phyloP scores from a whole-genome alignment of 2,113 vertebrate species.

The Aspiorhynchus laticeps region DNA sequence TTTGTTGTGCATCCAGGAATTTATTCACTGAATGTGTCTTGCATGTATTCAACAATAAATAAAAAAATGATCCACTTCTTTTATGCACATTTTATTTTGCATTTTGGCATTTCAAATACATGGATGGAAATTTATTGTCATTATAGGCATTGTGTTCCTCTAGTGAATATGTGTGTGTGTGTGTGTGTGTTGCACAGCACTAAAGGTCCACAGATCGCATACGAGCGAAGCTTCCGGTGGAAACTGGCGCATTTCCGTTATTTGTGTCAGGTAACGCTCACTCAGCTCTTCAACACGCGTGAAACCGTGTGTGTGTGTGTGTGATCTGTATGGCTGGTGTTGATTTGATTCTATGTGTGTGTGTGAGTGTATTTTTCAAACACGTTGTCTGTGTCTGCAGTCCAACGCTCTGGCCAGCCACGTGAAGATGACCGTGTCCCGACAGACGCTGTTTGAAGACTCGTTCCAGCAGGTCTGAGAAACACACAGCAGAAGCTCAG shows the following conservation, averaged over 20 bases:
- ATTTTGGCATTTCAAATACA: neutral
- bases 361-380: conserved; percentile 7
- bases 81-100: neutral
- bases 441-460: conserved; percentile 97
- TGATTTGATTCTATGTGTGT: too few species aligned
- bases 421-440: conserved; percentile 98
- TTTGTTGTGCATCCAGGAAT: neutral
- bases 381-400: conserved; percentile 68
- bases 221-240: conserved; percentile 98
- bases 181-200: conserved; percentile 78
- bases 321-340: too few species aligned
- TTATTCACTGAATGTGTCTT: neutral
- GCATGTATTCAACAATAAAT: too few species aligned
- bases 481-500: neutral
- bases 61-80: neutral
- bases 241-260: conserved; percentile 98
- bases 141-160: neutral
- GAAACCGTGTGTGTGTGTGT: neutral
- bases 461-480: conserved; percentile 94
- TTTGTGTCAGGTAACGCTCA: conserved; percentile 89
- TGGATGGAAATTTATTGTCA: neutral
- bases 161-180: conserved; percentile 39
- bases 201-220: conserved; percentile 98
- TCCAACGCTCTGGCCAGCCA: conserved; percentile 97
- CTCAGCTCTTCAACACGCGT: neutral